These are phyloP conservation scores for Cirrhinus molitorella DNA, from an alignment of 2,797 vertebrate species.

Conservation along the genomic window DNA sequence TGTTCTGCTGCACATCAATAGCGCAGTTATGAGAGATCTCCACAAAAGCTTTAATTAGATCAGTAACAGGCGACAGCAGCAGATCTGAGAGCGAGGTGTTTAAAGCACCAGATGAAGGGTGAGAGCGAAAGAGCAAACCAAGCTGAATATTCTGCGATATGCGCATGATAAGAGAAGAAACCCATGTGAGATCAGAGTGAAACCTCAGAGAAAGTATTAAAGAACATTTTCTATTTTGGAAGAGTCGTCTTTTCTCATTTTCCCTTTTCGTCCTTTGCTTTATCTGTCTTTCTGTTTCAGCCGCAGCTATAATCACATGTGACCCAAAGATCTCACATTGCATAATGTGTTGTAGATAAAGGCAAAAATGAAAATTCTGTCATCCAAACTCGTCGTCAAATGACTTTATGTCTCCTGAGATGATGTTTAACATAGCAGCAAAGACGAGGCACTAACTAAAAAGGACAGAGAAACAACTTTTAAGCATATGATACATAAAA, in stretches of 20 bases:
- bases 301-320: neutral
- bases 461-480: neutral
- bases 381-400: neutral
- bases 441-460: neutral
- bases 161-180: constrained; percentile 4
- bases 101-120: neutral
- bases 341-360: neutral
- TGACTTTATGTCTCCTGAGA: neutral
- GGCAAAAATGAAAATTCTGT: neutral
- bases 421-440: neutral
- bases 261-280: neutral
- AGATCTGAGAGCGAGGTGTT: constrained; percentile 4
- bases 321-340: neutral
- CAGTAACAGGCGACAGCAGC: neutral
- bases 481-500: neutral
- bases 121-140: neutral
- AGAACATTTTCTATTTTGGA: constrained; percentile 6
- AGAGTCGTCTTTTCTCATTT: neutral
- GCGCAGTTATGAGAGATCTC: constrained; percentile 8
- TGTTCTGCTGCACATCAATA: neutral
- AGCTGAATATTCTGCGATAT: neutral
- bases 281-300: neutral
- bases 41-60: neutral
- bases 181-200: constrained; percentile 6
- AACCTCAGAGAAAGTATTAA: neutral